A percentile compares a stretch with the other conserved stretches of the same genome.
These are phyloP conservation scores for Blastomussa wellsi DNA, from an alignment of 92 coral and sea anemone genomes.

Conservation along the genomic window DNA sequence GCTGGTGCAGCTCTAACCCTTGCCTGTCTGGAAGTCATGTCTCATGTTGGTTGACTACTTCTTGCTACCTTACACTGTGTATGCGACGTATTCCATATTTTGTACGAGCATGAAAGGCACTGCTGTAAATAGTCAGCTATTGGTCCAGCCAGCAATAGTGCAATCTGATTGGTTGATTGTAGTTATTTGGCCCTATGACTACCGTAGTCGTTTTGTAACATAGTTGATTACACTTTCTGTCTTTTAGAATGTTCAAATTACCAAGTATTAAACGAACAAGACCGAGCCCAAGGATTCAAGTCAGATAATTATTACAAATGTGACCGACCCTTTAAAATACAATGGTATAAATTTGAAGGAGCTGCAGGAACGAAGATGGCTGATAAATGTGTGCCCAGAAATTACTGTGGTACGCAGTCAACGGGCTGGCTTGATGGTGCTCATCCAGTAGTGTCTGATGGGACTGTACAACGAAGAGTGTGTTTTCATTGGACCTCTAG, in stretches of 20 bases:
- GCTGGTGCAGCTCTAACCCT: too few species aligned
- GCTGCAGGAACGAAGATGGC: constrained; percentile 10
- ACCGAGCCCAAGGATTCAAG: constrained; percentile 13
- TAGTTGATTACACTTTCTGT: too few species aligned
- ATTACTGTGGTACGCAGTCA: constrained; percentile 7
- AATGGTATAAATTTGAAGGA: constrained; percentile 1
- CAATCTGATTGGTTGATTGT: too few species aligned
- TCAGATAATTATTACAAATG: not conserved
- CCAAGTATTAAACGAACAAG: not conserved
- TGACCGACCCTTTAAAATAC: not conserved
- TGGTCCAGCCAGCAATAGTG: too few species aligned
- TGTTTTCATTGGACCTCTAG: not conserved
- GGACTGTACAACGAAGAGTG: not conserved
- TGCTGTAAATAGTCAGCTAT: too few species aligned
- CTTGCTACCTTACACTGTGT: too few species aligned
- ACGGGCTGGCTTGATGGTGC: constrained; percentile 12
- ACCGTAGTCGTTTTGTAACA: too few species aligned
- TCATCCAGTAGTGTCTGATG: constrained; percentile 1
- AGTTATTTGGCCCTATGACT: too few species aligned
- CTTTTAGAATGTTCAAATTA: not conserved
- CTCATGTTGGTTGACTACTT: too few species aligned
- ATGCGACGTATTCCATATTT: too few species aligned
- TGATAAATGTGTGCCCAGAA: not conserved
- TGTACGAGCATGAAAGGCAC: too few species aligned
- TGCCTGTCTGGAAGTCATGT: too few species aligned